A percentile compares a stretch with the other conserved stretches of the same genome.
Conservation (phyloP, 2,888 invertebrate species). For the Drosophila testacea region DNA sequence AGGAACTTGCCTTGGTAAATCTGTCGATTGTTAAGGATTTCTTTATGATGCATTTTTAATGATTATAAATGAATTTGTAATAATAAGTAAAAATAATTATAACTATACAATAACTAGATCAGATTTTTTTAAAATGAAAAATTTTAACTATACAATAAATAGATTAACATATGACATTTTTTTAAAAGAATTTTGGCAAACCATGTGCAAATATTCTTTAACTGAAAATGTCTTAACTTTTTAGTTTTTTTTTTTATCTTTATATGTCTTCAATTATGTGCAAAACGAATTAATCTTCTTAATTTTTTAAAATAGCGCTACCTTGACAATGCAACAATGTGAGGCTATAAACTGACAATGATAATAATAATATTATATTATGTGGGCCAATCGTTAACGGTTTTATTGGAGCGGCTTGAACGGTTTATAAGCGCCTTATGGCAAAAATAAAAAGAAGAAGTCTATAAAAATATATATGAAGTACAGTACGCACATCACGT, state of each 20-base stretch:
- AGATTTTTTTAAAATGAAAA: no score
- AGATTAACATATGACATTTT: background rate
- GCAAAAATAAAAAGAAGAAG: slow-evolving; percentile 4
- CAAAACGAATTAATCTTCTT: slow-evolving; percentile 10
- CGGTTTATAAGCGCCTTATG: slow-evolving; percentile 57
- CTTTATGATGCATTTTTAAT: slow-evolving; percentile 18
- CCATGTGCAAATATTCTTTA: background rate
- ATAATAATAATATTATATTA: slow-evolving; percentile 31
- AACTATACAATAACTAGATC: background rate
- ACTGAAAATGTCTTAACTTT: no score
- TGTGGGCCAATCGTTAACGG: slow-evolving; percentile 51
- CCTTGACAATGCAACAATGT: slow-evolving; percentile 14
- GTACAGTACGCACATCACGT: slow-evolving; percentile 61
- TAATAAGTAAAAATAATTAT: background rate
- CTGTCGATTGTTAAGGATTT: slow-evolving; percentile 11
- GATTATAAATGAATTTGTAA: slow-evolving; percentile 17
- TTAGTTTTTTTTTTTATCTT: no score
- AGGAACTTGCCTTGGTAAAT: slow-evolving; percentile 37
- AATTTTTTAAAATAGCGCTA: slow-evolving; percentile 20
- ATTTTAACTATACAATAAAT: no score
- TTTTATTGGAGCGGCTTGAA: slow-evolving; percentile 25
- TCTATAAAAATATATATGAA: slow-evolving; percentile 12
- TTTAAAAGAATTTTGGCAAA: background rate
- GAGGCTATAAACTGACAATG: slow-evolving; percentile 21
- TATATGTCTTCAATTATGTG: background rate